Percentiles rank a stretch among this genome's conserved stretches.
Conservation (phyloP, 2,888 invertebrate genomes). For the Dryobotodes eremita region DNA sequence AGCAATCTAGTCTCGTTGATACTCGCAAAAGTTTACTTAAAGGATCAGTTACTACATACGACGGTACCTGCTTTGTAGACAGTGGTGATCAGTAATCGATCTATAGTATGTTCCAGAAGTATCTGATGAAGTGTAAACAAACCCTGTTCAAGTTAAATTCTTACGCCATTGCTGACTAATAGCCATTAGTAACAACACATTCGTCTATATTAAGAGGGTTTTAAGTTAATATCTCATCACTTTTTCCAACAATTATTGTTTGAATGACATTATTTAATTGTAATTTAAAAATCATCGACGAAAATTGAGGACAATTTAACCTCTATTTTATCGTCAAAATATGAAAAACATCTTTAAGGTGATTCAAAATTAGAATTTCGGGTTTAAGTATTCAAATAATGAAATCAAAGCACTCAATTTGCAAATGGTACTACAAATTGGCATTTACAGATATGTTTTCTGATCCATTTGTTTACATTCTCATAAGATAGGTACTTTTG, state of each 20-base stretch:
- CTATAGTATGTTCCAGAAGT: background rate
- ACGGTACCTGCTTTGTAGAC: background rate
- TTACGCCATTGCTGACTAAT: background rate
- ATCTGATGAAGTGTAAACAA: background rate
- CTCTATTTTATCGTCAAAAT: background rate
- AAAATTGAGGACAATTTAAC: background rate
- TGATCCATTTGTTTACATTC: background rate
- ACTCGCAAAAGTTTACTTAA: conserved; percentile 17
- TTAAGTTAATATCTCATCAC: background rate
- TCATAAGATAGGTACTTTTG: background rate
- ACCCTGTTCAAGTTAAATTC: background rate
- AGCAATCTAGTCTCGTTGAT: conserved; percentile 2
- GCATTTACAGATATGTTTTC: background rate
- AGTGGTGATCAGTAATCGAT: background rate
- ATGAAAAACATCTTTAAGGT: background rate
- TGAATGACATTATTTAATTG: background rate
- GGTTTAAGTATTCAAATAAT: background rate
- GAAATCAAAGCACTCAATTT: background rate
- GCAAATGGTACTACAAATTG: background rate
- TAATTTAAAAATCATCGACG: background rate
- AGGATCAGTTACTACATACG: conserved; percentile 2
- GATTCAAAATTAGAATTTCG: background rate
- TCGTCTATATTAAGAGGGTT: background rate
- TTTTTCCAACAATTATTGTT: background rate
- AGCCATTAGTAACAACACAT: background rate